Evolutionary conservation across 2,113 vertebrate species (phyloP).

Genomic region (Sclerurus mexicanus): DNA sequence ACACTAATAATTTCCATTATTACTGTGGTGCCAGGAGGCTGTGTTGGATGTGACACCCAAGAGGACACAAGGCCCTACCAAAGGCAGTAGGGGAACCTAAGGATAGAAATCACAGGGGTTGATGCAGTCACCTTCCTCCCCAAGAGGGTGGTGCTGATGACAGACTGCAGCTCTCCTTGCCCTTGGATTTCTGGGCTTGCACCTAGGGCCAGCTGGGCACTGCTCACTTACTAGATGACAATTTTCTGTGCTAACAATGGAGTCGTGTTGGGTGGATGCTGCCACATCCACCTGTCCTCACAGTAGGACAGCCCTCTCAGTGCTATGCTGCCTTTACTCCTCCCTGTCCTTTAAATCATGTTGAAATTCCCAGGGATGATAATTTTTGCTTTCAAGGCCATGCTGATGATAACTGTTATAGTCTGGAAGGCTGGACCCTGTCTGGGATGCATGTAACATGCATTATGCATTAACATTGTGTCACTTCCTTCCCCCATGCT

Average conservation of each 20-base stretch:
- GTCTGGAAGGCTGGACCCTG: neutral
- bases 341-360: neutral
- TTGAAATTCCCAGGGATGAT: neutral
- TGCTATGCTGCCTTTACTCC: neutral
- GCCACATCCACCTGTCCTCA: neutral
- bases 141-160: fast-evolving
- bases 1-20: neutral
- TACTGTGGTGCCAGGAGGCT: neutral
- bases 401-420: fast-evolving
- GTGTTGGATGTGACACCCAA: neutral
- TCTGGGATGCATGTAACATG: neutral
- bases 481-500: neutral
- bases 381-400: neutral
- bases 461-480: neutral
- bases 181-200: neutral
- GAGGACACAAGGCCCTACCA: neutral
- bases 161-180: neutral
- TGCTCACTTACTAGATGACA: neutral
- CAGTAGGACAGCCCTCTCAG: neutral
- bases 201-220: neutral
- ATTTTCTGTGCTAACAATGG: neutral
- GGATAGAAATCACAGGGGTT: neutral
- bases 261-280: neutral
- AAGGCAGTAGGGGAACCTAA: neutral
- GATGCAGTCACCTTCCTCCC: neutral